These are phyloP conservation scores for Lordiphosa andalusiaca DNA, from an alignment of 2,888 invertebrate species.

Conservation along the genomic window DNA sequence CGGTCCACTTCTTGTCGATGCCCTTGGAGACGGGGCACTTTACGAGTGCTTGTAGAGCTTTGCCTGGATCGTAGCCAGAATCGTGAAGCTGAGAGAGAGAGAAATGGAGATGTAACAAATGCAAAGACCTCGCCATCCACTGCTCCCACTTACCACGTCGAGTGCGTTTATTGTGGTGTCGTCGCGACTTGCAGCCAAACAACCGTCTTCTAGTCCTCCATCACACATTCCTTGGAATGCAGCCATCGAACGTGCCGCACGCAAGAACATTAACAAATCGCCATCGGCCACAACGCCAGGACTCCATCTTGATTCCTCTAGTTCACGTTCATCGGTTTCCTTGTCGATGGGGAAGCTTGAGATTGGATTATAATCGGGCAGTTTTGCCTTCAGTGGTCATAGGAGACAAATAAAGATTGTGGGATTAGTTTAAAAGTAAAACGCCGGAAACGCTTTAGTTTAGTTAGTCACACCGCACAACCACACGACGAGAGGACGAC, in stretches of 20 bases:
- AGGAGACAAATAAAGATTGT: constrained; percentile 67
- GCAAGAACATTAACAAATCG: constrained; percentile 97
- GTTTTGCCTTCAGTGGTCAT: constrained; percentile 79
- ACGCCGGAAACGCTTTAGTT: constrained; percentile 35
- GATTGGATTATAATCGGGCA: constrained; percentile 81
- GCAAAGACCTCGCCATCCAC: neutral
- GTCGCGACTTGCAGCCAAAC: constrained; percentile 97
- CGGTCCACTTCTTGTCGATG: constrained; percentile 98
- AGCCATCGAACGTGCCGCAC: constrained; percentile 98
- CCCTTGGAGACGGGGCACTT: constrained; percentile 98
- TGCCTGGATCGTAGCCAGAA: constrained; percentile 97
- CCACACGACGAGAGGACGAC: constrained; percentile 30
- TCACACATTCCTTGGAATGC: constrained; percentile 99
- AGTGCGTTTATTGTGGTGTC: constrained; percentile 98
- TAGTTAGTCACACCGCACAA: constrained; percentile 53
- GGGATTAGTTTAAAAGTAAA: constrained; percentile 64
- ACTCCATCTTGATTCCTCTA: constrained; percentile 96
- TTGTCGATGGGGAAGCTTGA: constrained; percentile 81
- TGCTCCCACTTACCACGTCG: constrained; percentile 86
- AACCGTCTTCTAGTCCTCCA: constrained; percentile 98
- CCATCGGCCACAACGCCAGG: constrained; percentile 96
- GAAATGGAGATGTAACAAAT: neutral
- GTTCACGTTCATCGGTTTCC: constrained; percentile 81
- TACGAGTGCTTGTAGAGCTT: constrained; percentile 96
- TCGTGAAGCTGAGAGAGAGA: constrained; percentile 88